These are phyloP conservation scores for Calyptommatus sinebrachiatus DNA, from an alignment of 2,113 vertebrate species.

Conservation along the genomic window DNA sequence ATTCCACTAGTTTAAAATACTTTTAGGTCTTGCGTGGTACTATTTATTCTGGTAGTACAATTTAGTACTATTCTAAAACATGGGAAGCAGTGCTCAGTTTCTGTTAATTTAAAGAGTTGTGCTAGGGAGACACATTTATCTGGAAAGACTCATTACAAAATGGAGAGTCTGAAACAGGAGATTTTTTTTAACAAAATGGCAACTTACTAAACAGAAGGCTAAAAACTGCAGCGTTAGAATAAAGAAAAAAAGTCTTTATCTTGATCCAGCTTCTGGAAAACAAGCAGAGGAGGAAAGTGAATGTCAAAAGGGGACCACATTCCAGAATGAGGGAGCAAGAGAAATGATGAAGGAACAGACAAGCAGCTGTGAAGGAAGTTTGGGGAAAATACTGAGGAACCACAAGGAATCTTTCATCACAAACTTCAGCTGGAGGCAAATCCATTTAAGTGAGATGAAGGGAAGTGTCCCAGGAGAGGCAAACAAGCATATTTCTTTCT, in stretches of 20 bases:
- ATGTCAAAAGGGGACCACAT: not conserved
- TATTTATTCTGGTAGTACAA: too few relatives aligned
- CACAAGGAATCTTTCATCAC: not conserved
- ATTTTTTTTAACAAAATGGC: not conserved
- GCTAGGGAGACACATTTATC: not conserved
- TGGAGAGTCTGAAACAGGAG: not conserved
- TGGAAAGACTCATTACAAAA: not conserved
- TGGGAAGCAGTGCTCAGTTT: too few relatives aligned
- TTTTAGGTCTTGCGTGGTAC: too few relatives aligned
- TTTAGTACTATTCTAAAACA: too few relatives aligned
- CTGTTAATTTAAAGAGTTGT: too few relatives aligned
- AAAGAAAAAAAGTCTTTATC: not conserved
- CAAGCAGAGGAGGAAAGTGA: not conserved
- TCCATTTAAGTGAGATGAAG: not conserved
- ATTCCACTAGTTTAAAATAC: too few relatives aligned
- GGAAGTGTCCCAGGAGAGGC: too few relatives aligned
- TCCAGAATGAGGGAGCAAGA: not conserved
- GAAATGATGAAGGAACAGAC: constrained; percentile 1
- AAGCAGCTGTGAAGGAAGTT: not conserved
- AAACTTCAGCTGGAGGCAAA: not conserved
- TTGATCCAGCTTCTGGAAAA: not conserved
- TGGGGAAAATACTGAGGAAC: not conserved
- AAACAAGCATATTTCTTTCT: not conserved
- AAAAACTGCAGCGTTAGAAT: not conserved
- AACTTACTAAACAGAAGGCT: not conserved